Base-by-base conservation (phyloP, 2,113 vertebrate species). In the Oplegnathus fasciatus region DNA sequence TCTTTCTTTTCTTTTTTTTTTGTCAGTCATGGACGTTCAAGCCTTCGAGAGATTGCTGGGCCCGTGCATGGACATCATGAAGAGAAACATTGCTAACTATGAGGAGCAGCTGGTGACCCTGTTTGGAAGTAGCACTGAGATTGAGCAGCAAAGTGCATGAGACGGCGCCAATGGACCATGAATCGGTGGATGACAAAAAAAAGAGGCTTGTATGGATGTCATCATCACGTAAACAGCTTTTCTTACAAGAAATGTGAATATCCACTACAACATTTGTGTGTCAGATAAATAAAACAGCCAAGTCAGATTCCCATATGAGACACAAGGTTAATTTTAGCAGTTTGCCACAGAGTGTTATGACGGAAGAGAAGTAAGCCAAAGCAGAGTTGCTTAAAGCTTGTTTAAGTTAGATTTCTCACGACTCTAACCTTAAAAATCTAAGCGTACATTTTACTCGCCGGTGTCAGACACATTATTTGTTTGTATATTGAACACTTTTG, bases 1-100 rank as follows among this genome's bases (percentile, higher is more conserved):
- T 26, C 32, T 88, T 57, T 89, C 84, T 79, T 20, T 78, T 14
- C 34, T 37, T 70, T 67, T 57, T 18, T 26, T 67, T 24, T 57
- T 73, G 10, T 91, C 93, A 99, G 98, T 97, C 81, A 97, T 99
- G 97, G 98, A 98, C 72, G 96, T 99, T 72, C 95, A 99, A 91
- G 98, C 98, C 78, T 99, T 99, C 92, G 98, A 99, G 96, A 97
- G 98, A 92, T 95, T 99, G 94, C 94, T 99, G 95, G 98, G 98
- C 90, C 98, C 98, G 30, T 99, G 98, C 96, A 99, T 97, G 98
- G 98, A 99, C 93, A 99, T 99, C 94, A 99, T 99, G 98, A 99
- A 99, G 96, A 97, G 98, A 86, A 99, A 99, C 95, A 99, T 99
- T 89, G 96, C 97, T 55, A 99, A 99, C 94, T 99, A 99, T 77